Evolutionary conservation across 1,140 invertebrate genomes (phyloP), one percentile per base, ranked within the genome.

Genomic region (Drosophila subobscura): DNA sequence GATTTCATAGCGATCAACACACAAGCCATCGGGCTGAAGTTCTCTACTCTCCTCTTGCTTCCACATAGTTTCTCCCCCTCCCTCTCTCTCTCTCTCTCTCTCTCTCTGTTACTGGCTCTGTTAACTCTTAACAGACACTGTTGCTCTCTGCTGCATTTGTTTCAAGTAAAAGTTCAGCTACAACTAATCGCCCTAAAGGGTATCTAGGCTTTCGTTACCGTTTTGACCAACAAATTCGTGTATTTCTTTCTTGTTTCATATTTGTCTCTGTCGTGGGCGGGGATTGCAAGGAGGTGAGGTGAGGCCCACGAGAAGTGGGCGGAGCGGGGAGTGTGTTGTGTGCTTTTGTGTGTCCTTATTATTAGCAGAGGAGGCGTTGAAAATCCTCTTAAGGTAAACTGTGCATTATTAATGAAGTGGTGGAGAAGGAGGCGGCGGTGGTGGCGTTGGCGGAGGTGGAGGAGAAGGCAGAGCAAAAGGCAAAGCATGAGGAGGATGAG

Each of bases 361-460:
- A 80, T 85, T 80, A 86, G 79, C 81, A 68, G 58, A 79, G 81
- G 81, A 85, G 80, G 81, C 81, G 80, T 85, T 80, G 83, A 70
- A 86, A 85, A 86, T 85, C 80, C 80, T 84, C 80, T 85, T 86
- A 86, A 86, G 80, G 81, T 85, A 86, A 86, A 86, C 77, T 85
- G 81, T 85, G 81, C 77, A 85, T 85, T 85, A 86, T 81, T 80
- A 80, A 85, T 86, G 81, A 86, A 72, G 51, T 49, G 57, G 42
- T 53, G 64, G 45, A 27, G 33, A 10, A 12, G 23, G 20, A 7
- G 42, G n/a, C 3, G 6, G 23, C 10, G 49, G 27, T 5, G 22
- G 20, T 5, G 42, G n/a, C 3, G 6, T 14, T 5, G 49, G 27
- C 2, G 22, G 37, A 12, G 46, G 8, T 10, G 10, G 1, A 7